A percentile compares a stretch with the other conserved stretches of the same genome.
Conservation (phyloP, 92 coral and sea anemone species). For the Ricordea florida region DNA sequence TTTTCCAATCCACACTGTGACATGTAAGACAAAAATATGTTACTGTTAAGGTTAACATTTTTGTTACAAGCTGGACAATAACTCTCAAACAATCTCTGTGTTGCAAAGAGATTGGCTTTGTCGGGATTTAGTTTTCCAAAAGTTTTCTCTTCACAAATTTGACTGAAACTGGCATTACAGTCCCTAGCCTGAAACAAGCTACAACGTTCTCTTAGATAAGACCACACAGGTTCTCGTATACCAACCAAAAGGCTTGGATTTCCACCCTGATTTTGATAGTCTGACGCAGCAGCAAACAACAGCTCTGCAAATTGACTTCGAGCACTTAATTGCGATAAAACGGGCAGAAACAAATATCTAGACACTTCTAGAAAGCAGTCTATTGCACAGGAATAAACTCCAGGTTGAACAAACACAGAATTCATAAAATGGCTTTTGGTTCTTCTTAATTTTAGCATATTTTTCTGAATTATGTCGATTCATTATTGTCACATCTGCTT, state of each 20-base stretch:
- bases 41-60: background rate
- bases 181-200: too few relatives aligned
- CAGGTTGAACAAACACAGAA: slow-evolving; percentile 19
- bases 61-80: slow-evolving; percentile 30
- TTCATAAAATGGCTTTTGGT: slow-evolving; percentile 32
- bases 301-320: slow-evolving; percentile 1
- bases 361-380: slow-evolving; percentile 24
- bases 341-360: slow-evolving; percentile 8
- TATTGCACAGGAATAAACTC: slow-evolving; percentile 9
- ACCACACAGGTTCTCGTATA: background rate
- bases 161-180: background rate
- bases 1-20: slow-evolving; percentile 13
- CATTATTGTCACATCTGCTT: slow-evolving; percentile 1
- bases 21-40: background rate
- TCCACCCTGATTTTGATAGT: background rate
- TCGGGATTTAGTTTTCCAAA: background rate
- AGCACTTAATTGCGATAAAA: background rate
- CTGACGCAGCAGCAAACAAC: slow-evolving; percentile 7
- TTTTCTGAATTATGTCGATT: slow-evolving; percentile 6
- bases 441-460: slow-evolving; percentile 6
- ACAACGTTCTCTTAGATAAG: too few relatives aligned
- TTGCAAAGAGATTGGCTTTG: slow-evolving; percentile 1
- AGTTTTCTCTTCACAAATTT: background rate
- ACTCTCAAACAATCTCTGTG: slow-evolving; percentile 15
- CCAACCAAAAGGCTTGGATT: background rate